Evolutionary conservation across 2,113 vertebrate genomes (phyloP).

Genomic region (Oostethus manadensis): DNA sequence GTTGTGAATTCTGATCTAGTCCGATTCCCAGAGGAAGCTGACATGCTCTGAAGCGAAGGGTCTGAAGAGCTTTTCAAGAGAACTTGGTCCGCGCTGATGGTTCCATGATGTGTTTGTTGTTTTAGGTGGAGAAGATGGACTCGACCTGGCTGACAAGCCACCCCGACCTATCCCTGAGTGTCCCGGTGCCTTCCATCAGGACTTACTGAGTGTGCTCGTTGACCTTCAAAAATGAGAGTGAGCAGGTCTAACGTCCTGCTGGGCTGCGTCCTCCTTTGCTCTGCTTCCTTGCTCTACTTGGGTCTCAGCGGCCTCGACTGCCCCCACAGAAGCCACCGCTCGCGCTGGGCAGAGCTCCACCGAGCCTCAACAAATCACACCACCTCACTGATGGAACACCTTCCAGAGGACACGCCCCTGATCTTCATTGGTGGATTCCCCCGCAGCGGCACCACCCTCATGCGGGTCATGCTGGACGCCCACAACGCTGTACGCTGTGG

Average conservation of each 20-base stretch:
- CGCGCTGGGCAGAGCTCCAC: conserved; percentile 55
- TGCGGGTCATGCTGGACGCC: conserved; percentile 91
- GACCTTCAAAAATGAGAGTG: conserved; percentile 45
- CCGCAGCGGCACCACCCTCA: conserved; percentile 87
- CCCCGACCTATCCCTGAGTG: not conserved
- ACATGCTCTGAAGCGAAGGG: not conserved
- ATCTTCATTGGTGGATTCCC: conserved; percentile 93
- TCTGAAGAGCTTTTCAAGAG: not conserved
- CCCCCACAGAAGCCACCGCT: conserved; percentile 79
- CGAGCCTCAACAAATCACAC: conserved; percentile 44
- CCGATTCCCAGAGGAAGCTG: not conserved
- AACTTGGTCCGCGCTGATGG: not conserved
- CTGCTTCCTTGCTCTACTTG: conserved; percentile 83
- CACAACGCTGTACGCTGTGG: conserved; percentile 84
- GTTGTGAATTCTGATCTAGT: not conserved
- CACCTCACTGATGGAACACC: conserved; percentile 41
- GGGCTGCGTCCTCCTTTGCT: conserved; percentile 83
- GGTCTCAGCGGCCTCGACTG: conserved; percentile 87
- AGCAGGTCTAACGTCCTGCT: conserved; percentile 68
- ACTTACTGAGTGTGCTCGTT: too few relatives aligned
- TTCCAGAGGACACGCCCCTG: conserved; percentile 84
- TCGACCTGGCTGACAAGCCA: too few relatives aligned
- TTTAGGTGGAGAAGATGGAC: not conserved
- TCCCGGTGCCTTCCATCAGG: not conserved
- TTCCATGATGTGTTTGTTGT: not conserved